Evolutionary conservation across 1,140 invertebrate genomes (phyloP).

Genomic region (Cotesia chilonis): DNA sequence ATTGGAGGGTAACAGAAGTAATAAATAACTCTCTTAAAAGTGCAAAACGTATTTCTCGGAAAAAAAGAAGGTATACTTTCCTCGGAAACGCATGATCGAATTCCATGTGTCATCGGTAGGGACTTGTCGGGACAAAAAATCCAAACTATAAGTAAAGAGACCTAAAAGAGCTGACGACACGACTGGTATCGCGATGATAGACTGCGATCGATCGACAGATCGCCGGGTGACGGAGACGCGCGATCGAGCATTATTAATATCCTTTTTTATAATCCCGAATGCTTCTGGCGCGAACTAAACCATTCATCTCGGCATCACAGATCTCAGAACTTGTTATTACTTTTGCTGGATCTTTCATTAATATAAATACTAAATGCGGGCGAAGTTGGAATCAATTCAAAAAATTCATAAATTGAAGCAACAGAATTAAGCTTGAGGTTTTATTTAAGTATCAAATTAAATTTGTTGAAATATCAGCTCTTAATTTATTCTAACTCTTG

Average conservation of each 20-base stretch:
- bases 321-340: too few relatives aligned
- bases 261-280: conserved; percentile 21
- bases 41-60: conserved; percentile 17
- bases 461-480: too few relatives aligned
- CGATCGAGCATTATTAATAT: conserved; percentile 26
- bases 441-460: too few relatives aligned
- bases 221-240: conserved; percentile 12
- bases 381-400: too few relatives aligned
- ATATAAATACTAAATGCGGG: neutral
- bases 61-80: conserved; percentile 7
- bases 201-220: conserved; percentile 18
- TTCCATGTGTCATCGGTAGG: conserved; percentile 18
- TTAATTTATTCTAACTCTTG: too few relatives aligned
- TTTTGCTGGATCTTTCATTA: neutral
- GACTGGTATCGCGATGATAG: conserved; percentile 15
- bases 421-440: too few relatives aligned
- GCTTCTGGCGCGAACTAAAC: conserved; percentile 10
- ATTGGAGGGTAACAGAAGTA: neutral
- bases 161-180: neutral
- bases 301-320: conserved; percentile 14
- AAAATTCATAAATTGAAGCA: too few relatives aligned
- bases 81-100: conserved; percentile 7
- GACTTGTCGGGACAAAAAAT: neutral
- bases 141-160: conserved; percentile 3
- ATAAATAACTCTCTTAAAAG: conserved; percentile 20